Conservation (phyloP, 2,888 invertebrate species). For the Eristalis intricaria region DNA sequence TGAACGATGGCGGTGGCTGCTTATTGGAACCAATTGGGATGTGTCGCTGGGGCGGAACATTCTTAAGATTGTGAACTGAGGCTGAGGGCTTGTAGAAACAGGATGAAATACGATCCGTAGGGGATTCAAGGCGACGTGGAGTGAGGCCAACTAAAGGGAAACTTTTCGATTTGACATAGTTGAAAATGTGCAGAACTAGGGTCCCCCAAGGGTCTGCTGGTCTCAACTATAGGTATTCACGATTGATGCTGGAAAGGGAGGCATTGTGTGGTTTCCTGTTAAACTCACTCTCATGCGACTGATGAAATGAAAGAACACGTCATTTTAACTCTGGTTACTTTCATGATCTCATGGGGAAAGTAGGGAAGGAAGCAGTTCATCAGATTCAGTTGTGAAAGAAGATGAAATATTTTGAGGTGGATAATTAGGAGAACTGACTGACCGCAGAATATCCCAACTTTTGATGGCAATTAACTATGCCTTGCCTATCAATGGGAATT, state of each 20-base stretch:
- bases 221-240: background rate
- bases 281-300: background rate
- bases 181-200: background rate
- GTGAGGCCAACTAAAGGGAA: background rate
- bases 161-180: background rate
- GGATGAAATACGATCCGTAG: conserved; percentile 5
- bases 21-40: conserved; percentile 18
- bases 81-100: background rate
- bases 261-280: background rate
- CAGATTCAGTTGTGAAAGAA: no score
- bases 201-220: background rate
- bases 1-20: background rate
- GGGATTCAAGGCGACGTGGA: background rate
- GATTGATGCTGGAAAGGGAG: background rate
- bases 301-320: background rate
- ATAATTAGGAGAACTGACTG: no score
- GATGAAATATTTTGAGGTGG: no score
- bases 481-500: no score
- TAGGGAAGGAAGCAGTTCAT: background rate
- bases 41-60: conserved; percentile 38
- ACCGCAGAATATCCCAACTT: no score
- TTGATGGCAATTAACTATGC: no score
- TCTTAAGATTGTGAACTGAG: conserved; percentile 30
- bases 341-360: background rate
- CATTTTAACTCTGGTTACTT: background rate